Evolutionary conservation across 2,797 vertebrate species (phyloP).

Genomic region (Vespertilio murinus): DNA sequence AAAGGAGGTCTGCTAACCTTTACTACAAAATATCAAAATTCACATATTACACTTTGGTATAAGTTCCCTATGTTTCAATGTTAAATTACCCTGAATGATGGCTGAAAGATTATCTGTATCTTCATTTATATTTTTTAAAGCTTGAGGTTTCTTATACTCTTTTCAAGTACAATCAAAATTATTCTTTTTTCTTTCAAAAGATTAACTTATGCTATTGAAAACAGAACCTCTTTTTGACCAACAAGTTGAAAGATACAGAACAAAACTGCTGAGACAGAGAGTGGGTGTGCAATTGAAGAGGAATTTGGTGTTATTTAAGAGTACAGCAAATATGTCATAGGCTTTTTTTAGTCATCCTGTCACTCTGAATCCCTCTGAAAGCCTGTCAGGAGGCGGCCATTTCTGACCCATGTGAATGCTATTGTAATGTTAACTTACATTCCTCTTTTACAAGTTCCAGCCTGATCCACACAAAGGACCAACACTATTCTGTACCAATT

Average conservation of each 20-base stretch:
- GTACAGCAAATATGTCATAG: neutral
- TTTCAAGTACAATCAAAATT: conserved; percentile 38
- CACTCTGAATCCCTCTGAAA: conserved; percentile 26
- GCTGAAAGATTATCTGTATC: neutral
- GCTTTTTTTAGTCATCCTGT: conserved; percentile 10
- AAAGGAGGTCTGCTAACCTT: neutral
- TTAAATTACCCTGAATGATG: neutral
- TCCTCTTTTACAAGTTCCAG: neutral
- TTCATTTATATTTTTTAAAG: conserved; percentile 16
- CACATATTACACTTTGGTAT: neutral
- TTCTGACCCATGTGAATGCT: neutral
- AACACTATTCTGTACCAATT: neutral
- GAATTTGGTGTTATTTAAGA: conserved; percentile 46
- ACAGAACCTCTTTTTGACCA: conserved; percentile 13
- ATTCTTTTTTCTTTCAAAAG: conserved; percentile 26
- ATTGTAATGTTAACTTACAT: neutral
- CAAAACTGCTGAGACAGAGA: neutral
- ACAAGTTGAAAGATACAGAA: conserved; percentile 27
- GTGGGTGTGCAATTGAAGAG: neutral
- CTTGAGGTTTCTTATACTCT: conserved; percentile 33
- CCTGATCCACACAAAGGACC: neutral
- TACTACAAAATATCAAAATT: neutral
- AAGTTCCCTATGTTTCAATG: neutral
- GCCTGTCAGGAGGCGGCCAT: neutral
- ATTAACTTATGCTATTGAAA: conserved; percentile 6